A percentile compares a stretch with the other conserved stretches of the same genome.
These are phyloP conservation scores for Leptinotarsa undecemlineata DNA, from an alignment of 1,140 invertebrate species.

Conservation along the genomic window DNA sequence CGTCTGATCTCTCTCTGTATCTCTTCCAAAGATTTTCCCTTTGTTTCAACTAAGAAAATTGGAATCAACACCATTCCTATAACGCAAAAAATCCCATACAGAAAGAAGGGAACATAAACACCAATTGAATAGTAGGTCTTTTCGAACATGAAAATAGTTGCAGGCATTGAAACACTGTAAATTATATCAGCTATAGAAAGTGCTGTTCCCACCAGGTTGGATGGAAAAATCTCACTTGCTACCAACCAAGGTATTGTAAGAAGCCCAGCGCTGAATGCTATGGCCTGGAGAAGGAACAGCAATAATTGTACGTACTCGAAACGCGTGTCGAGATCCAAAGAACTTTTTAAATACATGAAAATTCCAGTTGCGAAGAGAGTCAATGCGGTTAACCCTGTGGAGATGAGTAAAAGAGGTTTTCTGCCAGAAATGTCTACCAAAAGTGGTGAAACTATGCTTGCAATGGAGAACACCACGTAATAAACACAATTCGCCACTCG, in stretches of 20 bases:
- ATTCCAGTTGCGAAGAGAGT: background rate
- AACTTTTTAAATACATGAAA: conserved; percentile 9
- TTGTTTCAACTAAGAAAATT: conserved; percentile 76
- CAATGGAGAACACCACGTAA: background rate
- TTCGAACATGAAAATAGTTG: conserved; percentile 73
- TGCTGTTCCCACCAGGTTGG: conserved; percentile 70
- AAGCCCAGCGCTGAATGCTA: conserved; percentile 68
- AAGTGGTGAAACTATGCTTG: background rate
- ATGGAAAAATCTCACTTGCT: conserved; percentile 74
- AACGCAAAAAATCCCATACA: conserved; percentile 70
- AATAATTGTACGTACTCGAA: conserved; percentile 6
- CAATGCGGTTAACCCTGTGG: background rate
- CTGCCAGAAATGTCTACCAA: conserved; percentile 12
- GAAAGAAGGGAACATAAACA: conserved; percentile 72
- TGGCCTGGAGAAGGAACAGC: background rate
- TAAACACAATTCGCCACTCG: conserved; percentile 1
- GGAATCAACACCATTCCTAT: conserved; percentile 66
- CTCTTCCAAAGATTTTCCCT: conserved; percentile 72
- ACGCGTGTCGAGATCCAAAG: background rate
- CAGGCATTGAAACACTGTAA: conserved; percentile 71
- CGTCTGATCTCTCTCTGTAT: conserved; percentile 39
- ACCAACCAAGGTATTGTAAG: conserved; percentile 72
- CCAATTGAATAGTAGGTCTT: conserved; percentile 60
- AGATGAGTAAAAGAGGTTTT: conserved; percentile 9
- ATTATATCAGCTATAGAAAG: conserved; percentile 69